These are phyloP conservation scores for Trochalopteron elliotii DNA, from an alignment of 2,113 vertebrate species.

Conservation along the genomic window DNA sequence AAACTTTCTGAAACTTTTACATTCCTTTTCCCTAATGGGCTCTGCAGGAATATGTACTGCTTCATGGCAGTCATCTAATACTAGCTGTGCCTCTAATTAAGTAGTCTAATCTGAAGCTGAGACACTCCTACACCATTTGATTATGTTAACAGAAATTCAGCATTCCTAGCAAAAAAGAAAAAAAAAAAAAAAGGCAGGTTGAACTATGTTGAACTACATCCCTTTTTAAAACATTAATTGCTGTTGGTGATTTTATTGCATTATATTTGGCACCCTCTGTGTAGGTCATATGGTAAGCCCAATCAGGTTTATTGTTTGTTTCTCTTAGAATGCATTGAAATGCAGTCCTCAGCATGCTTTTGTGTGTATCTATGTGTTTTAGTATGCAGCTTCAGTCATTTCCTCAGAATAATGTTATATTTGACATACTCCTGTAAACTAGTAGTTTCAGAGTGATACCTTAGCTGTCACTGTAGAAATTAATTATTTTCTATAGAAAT, in stretches of 20 bases:
- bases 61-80: not conserved
- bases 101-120: constrained; percentile 50
- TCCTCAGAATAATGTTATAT: not conserved
- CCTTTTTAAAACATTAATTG: not conserved
- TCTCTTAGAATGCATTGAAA: not conserved
- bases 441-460: not conserved
- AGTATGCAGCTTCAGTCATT: not conserved
- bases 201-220: not conserved
- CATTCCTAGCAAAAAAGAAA: not conserved
- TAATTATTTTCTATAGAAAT: not conserved
- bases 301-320: not conserved
- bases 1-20: constrained; percentile 24
- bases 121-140: constrained; percentile 11
- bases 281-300: not conserved
- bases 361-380: not conserved
- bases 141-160: not conserved
- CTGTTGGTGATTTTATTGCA: not conserved
- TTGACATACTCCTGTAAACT: not conserved
- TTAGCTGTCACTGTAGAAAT: not conserved
- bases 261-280: not conserved
- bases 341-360: not conserved
- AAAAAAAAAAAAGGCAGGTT: not conserved
- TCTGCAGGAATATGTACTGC: constrained; percentile 1
- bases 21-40: not conserved
- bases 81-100: constrained; percentile 29